Evolutionary conservation across 1,140 invertebrate species (phyloP).

Genomic region (Cydia amplana): DNA sequence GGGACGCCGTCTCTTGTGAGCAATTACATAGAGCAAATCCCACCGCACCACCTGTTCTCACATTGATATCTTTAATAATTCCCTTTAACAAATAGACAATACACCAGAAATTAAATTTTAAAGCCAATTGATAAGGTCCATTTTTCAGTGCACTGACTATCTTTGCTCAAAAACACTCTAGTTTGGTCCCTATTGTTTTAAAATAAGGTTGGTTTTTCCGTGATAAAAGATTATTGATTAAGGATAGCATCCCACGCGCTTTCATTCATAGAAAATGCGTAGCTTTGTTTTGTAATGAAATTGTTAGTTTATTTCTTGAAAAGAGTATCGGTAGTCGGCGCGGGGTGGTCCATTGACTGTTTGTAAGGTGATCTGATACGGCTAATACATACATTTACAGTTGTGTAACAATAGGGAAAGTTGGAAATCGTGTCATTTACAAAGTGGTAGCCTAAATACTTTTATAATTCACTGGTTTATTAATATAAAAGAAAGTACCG

Average conservation of each 20-base stretch:
- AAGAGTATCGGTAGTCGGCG: constrained; percentile 61
- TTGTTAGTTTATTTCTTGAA: constrained; percentile 74
- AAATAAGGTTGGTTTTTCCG: constrained; percentile 31
- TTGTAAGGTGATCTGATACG: not conserved
- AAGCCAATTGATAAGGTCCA: not conserved
- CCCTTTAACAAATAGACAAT: constrained; percentile 43
- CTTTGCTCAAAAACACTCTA: not conserved
- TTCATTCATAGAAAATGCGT: constrained; percentile 74
- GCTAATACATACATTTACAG: not conserved
- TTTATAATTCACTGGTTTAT: not conserved
- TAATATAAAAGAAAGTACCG: not conserved
- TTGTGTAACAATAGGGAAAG: constrained; percentile 25
- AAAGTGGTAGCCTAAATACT: not conserved
- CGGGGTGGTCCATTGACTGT: constrained; percentile 40
- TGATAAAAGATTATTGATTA: constrained; percentile 48
- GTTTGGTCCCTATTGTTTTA: not conserved
- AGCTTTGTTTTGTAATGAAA: constrained; percentile 77
- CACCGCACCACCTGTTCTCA: constrained; percentile 72
- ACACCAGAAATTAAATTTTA: constrained; percentile 10
- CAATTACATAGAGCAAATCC: constrained; percentile 69
- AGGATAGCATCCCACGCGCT: constrained; percentile 71
- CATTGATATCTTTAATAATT: constrained; percentile 65
- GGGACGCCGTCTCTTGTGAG: constrained; percentile 58
- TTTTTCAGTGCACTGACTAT: not conserved
- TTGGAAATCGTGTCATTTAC: constrained; percentile 11